Conservation (phyloP, 2,888 invertebrate genomes). For the Orthonevra nobilis region DNA sequence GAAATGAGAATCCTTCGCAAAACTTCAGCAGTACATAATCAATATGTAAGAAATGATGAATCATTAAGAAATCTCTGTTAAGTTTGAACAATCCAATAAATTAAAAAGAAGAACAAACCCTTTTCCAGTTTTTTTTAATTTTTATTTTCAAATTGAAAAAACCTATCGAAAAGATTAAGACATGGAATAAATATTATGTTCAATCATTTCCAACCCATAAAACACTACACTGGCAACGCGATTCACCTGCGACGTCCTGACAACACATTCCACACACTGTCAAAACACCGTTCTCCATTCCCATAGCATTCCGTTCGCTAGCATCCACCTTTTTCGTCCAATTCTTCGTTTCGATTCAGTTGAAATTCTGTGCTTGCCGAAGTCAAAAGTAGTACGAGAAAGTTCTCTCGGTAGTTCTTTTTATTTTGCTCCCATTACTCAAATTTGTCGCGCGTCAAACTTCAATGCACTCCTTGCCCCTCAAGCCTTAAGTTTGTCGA, state of each 20-base stretch:
- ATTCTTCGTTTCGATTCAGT: slow-evolving; percentile 54
- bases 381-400: slow-evolving; percentile 23
- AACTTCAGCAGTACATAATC: no score
- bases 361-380: slow-evolving; percentile 53
- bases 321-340: slow-evolving; percentile 42
- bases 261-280: slow-evolving; percentile 31
- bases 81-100: no score
- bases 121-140: no score
- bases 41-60: no score
- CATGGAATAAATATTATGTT: no score
- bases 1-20: no score
- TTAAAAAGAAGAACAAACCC: no score
- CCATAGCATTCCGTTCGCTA: slow-evolving; percentile 17
- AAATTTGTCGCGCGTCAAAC: slow-evolving; percentile 5
- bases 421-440: slow-evolving; percentile 23
- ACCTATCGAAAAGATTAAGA: no score
- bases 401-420: slow-evolving; percentile 42
- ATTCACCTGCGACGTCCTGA: not conserved
- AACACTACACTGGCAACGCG: slow-evolving; percentile 20
- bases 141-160: no score
- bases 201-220: no score
- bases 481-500: not conserved
- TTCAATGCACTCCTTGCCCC: not conserved
- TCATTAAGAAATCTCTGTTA: no score
- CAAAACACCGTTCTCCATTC: slow-evolving; percentile 35